Conservation (phyloP, 2,797 vertebrate genomes). For the Hafferia zeledoni region DNA sequence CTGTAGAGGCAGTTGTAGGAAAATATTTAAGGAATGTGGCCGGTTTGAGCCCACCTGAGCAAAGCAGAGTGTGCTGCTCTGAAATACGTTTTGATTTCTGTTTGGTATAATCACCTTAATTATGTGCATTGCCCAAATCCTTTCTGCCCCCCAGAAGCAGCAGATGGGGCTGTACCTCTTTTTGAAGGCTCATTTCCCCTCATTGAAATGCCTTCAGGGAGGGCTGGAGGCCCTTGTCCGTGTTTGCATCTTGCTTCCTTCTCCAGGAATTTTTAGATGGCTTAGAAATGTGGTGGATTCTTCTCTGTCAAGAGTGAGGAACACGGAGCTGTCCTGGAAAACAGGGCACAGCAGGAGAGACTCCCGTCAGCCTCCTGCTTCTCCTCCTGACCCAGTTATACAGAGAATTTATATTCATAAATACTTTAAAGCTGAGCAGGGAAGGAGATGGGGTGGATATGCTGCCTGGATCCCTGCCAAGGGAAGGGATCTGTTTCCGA, state of each 20-base stretch:
- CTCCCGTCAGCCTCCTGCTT: background rate
- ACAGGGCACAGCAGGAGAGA: background rate
- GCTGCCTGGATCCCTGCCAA: slow-evolving; percentile 48
- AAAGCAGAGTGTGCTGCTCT: background rate
- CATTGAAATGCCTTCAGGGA: background rate
- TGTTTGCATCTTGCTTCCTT: background rate
- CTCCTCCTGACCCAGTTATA: slow-evolving; percentile 60
- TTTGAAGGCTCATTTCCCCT: background rate
- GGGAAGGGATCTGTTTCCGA: slow-evolving; percentile 36
- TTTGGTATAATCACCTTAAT: background rate
- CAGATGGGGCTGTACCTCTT: background rate
- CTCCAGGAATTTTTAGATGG: slow-evolving; percentile 19
- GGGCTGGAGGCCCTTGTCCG: background rate
- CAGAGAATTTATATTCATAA: slow-evolving; percentile 55
- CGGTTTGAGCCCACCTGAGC: background rate
- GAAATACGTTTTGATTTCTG: background rate
- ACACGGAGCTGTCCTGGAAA: background rate
- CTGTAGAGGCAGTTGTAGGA: background rate
- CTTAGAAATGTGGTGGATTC: background rate
- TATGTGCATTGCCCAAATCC: background rate
- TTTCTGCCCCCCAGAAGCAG: background rate
- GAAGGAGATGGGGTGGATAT: background rate
- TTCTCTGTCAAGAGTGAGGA: background rate
- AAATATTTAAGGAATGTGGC: background rate
- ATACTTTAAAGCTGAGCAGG: slow-evolving; percentile 39